phyloP scores from a whole-genome alignment of 1,140 invertebrate species.

The Aporrectodea caliginosa region DNA sequence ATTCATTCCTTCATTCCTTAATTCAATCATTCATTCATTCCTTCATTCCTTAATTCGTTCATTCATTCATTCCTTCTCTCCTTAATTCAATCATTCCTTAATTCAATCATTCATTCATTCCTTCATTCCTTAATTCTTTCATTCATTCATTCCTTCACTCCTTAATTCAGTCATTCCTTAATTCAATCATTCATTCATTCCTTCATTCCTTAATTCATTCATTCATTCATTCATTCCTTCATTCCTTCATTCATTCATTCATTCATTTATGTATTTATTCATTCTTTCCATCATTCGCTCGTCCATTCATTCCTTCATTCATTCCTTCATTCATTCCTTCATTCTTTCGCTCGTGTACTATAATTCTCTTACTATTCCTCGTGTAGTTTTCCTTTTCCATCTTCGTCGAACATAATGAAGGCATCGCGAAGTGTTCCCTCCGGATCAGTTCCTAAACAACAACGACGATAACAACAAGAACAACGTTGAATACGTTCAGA shows the following conservation, averaged over 20 bases:
- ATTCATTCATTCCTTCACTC: neutral
- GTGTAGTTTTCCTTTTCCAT: conserved; percentile 58
- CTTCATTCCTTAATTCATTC: neutral
- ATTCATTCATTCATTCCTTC: neutral
- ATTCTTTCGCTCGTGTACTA: neutral
- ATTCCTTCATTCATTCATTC: neutral
- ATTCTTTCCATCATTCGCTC: neutral
- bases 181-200: neutral
- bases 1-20: too few species aligned
- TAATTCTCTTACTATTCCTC: conserved; percentile 59
- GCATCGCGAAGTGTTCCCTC: conserved; percentile 90
- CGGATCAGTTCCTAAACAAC: conserved; percentile 72
- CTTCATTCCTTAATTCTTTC: neutral
- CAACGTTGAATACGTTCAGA: too few species aligned
- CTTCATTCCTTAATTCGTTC: neutral
- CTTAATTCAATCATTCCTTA: neutral
- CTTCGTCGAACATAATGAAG: conserved; percentile 87
- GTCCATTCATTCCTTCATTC: neutral
- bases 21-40: neutral
- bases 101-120: neutral
- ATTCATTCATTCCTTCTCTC: neutral
- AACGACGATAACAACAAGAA: too few species aligned
- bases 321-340: neutral
- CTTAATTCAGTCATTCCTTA: neutral
- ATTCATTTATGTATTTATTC: neutral